Conservation (phyloP, 2,888 invertebrate genomes). For the Meliscaeva auricollis region DNA sequence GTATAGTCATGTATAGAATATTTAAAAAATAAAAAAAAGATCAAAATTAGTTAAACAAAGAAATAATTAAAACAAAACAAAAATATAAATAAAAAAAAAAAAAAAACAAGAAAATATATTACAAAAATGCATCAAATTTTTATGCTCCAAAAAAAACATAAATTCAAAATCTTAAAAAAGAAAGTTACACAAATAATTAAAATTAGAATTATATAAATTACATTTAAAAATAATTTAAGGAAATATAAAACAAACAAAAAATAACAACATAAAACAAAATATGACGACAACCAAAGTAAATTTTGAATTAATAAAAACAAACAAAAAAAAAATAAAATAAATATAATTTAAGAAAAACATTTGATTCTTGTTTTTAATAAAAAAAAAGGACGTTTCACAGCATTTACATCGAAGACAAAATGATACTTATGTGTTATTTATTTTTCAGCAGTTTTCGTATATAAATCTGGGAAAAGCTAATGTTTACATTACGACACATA, state of each 20-base stretch:
- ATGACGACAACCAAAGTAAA: conserved; percentile 54
- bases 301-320: conserved; percentile 67
- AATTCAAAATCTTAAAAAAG: conserved; percentile 26
- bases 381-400: background rate
- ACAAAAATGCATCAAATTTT: conserved; percentile 48
- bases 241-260: conserved; percentile 40
- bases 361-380: background rate
- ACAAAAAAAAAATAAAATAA: conserved; percentile 36
- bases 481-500: no score
- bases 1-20: conserved; percentile 66
- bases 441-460: no score
- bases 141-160: conserved; percentile 58
- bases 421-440: no score
- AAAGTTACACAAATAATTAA: conserved; percentile 47
- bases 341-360: conserved; percentile 54
- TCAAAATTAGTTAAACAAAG: conserved; percentile 41
- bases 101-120: conserved; percentile 20
- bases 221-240: conserved; percentile 47
- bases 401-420: no score
- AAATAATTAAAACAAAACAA: conserved; percentile 12
- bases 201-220: conserved; percentile 57
- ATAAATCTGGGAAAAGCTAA: no score
- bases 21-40: conserved; percentile 37
- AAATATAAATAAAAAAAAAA: no score
- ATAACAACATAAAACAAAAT: conserved; percentile 15